Evolutionary conservation across 2,888 invertebrate species (phyloP), one percentile per base, ranked within the genome.

Genomic region (Anaspis maculata): DNA sequence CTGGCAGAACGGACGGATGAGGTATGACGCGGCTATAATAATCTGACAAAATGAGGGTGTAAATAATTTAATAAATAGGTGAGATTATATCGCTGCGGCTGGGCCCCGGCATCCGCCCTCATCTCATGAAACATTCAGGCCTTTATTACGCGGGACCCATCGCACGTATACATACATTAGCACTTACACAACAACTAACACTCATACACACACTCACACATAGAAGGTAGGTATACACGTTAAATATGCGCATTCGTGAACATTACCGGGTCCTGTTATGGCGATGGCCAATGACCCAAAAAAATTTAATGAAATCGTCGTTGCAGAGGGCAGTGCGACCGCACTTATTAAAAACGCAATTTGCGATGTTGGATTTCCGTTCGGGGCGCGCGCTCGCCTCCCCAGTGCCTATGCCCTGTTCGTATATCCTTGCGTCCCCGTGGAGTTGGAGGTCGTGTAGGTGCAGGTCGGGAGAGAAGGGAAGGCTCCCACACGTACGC

Each of bases 21-120:
- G 19, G 19, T 19, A 31, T 41, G 32, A n/a, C n/a, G 28, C 32
- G 24, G 34, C 27, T 32, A 39, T 48, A 41, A 45, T 44, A 45
- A 42, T 44, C 45, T 44, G 38, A 29, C 38, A 42, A 43, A 48
- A 48, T 44, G 44, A 41, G 34, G 42, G 35, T 38, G 42, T 48
- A 39, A 45, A 45, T 45, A 45, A 45, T 45, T 45, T 34, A 48
- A 42, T 48, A 41, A 45, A 46, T 45, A 46, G 44, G 40, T 41
- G 41, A 35, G 40, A 46, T 45, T 45, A 43, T 39, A 34, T 34
- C 31, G 36, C 28, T 35, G 34, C 34, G 37, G 45, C 34, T 30
- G 38, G 29, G 29, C 27, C 30, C 33, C 21, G 39, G 28, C n/a
- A n/a, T n/a, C n/a, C n/a, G n/a, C 27, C 32, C 39, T 21, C 39